phyloP scores from a whole-genome alignment of 2,888 invertebrate genomes.

The Melitaea athalia region DNA sequence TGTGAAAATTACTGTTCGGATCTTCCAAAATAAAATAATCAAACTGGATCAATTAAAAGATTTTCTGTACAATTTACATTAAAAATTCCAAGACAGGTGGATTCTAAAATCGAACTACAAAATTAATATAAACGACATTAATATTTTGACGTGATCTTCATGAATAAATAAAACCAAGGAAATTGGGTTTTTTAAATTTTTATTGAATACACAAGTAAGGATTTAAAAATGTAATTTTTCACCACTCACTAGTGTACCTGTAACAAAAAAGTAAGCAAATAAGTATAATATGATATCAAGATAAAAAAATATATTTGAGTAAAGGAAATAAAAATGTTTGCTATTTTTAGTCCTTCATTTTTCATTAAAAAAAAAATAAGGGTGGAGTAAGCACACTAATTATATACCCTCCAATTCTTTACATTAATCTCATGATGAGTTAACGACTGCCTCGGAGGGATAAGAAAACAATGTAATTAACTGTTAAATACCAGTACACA shows the following conservation, averaged over 20 bases:
- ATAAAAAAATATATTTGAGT: not conserved
- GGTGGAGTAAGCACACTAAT: constrained; percentile 65
- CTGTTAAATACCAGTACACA: no score
- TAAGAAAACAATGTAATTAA: not conserved
- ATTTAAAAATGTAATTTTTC: constrained; percentile 42
- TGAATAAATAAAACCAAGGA: constrained; percentile 24
- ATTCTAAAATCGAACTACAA: no score
- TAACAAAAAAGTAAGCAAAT: constrained; percentile 49
- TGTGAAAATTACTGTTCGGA: no score
- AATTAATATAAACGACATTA: no score
- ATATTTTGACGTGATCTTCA: no score
- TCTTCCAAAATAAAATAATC: no score
- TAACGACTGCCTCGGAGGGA: constrained; percentile 76
- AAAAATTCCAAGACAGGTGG: no score
- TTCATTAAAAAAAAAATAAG: constrained; percentile 49
- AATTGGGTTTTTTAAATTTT: constrained; percentile 61
- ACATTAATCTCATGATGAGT: constrained; percentile 62
- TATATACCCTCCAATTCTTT: constrained; percentile 75
- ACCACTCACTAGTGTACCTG: constrained; percentile 68
- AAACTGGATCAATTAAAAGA: no score
- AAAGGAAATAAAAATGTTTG: constrained; percentile 49
- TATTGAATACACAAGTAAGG: constrained; percentile 67
- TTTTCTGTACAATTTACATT: no score
- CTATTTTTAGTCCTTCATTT: constrained; percentile 62
- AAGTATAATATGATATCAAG: not conserved